Conservation (phyloP, 2,797 vertebrate genomes). For the Hippoglossus hippoglossus region DNA sequence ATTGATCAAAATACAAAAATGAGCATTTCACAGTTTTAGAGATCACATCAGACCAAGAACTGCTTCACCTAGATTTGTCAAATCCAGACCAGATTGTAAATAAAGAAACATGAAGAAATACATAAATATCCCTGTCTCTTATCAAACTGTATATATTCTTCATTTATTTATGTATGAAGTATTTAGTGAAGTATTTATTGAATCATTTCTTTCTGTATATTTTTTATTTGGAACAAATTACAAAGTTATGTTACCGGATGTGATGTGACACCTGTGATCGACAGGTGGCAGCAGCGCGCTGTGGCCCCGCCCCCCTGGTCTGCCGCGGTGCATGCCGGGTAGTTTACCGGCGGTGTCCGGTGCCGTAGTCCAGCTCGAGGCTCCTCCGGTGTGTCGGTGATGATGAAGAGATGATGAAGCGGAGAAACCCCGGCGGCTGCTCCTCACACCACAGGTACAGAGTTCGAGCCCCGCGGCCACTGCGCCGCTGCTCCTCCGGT, state of each 20-base stretch:
- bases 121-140: too few species aligned
- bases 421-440: constrained; percentile 52
- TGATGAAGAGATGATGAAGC: constrained; percentile 71
- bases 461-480: not conserved
- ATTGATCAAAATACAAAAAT: too few species aligned
- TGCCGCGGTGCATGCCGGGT: constrained; percentile 73
- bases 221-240: too few species aligned
- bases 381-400: constrained; percentile 13
- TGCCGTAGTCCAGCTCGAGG: constrained; percentile 33
- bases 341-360: constrained; percentile 39
- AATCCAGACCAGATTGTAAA: too few species aligned
- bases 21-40: too few species aligned
- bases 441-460: constrained; percentile 76
- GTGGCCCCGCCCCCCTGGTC: not conserved
- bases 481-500: not conserved
- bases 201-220: too few species aligned
- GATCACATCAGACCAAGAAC: too few species aligned
- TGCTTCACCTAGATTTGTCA: too few species aligned
- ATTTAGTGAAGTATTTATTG: too few species aligned
- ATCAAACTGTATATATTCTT: not conserved
- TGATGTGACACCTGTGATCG: not conserved
- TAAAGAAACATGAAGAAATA: too few species aligned
- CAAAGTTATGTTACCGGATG: too few species aligned
- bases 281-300: constrained; percentile 43
- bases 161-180: not conserved